Evolutionary conservation across 2,888 invertebrate genomes (phyloP).

Genomic region (Pammene fasciana): DNA sequence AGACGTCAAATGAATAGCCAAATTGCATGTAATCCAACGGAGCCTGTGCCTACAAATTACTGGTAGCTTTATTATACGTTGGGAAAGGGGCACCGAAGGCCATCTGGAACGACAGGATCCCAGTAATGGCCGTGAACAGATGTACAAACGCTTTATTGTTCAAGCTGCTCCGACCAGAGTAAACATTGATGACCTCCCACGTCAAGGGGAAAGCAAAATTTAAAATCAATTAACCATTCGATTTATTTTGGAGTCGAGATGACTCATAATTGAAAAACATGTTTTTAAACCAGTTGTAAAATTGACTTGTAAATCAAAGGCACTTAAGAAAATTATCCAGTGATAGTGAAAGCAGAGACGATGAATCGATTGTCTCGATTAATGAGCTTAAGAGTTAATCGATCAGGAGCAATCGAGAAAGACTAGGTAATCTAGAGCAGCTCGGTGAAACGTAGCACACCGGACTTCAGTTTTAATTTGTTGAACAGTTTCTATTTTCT

Average conservation of each 20-base stretch:
- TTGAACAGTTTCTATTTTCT: constrained; percentile 29
- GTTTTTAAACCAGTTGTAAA: constrained; percentile 30
- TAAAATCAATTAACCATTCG: constrained; percentile 33
- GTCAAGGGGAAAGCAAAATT: constrained; percentile 38
- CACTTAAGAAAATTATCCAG: constrained; percentile 43
- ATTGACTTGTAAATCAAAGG: constrained; percentile 36
- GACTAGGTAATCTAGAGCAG: constrained; percentile 51
- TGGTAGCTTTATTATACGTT: constrained; percentile 49
- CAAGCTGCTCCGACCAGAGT: constrained; percentile 34
- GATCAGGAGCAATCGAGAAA: constrained; percentile 53
- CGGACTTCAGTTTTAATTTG: constrained; percentile 31
- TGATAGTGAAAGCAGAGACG: constrained; percentile 59
- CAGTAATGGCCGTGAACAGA: constrained; percentile 60
- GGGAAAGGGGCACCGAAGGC: constrained; percentile 48
- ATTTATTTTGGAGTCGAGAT: constrained; percentile 26
- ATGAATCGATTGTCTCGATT: constrained; percentile 45
- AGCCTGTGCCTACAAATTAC: constrained; percentile 47
- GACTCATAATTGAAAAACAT: constrained; percentile 31
- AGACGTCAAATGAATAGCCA: constrained; percentile 43
- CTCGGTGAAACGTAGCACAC: constrained; percentile 44
- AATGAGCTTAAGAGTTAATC: constrained; percentile 56
- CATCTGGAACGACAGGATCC: constrained; percentile 54
- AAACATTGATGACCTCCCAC: constrained; percentile 40
- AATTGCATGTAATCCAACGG: constrained; percentile 50
- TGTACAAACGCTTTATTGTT: constrained; percentile 60